Evolutionary conservation across 2,113 vertebrate species (phyloP).

Genomic region (Suricata suricatta): DNA sequence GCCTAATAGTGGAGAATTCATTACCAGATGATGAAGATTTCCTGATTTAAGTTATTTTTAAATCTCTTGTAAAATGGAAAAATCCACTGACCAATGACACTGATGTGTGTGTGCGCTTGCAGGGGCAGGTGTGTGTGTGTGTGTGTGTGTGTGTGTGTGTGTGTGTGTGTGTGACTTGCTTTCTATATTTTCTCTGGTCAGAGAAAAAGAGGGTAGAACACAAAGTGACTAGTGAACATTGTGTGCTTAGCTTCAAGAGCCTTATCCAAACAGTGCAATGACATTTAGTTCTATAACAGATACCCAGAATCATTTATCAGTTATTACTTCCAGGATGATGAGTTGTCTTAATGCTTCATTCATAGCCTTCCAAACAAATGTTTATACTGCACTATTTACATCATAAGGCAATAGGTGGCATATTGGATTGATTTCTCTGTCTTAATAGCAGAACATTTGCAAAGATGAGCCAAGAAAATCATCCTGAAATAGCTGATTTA

Average conservation of each 20-base stretch:
- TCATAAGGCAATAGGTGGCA: conserved; percentile 31
- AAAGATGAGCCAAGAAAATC: conserved; percentile 57
- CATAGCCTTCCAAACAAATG: conserved; percentile 59
- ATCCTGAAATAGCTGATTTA: conserved; percentile 55
- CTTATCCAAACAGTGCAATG: conserved; percentile 28
- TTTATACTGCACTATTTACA: conserved; percentile 53
- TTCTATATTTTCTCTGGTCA: neutral
- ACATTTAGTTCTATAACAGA: conserved; percentile 35
- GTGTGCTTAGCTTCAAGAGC: conserved; percentile 15
- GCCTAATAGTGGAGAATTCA: neutral
- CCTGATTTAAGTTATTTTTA: conserved; percentile 7
- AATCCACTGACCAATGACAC: neutral
- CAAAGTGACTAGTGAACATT: neutral
- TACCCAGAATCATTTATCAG: conserved; percentile 26
- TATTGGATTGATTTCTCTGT: conserved; percentile 63
- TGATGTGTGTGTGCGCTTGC: neutral
- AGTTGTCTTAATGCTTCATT: conserved; percentile 49
- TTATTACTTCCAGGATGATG: conserved; percentile 55
- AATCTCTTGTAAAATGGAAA: neutral
- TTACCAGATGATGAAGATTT: neutral
- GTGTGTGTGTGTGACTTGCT: neutral
- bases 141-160: neutral
- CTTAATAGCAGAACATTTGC: conserved; percentile 35
- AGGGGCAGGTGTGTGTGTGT: neutral
- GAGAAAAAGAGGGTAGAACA: neutral